A percentile compares a stretch with the other conserved stretches of the same genome.
These are phyloP conservation scores for Carterocephalus palaemon DNA, from an alignment of 2,888 invertebrate species.

Conservation along the genomic window DNA sequence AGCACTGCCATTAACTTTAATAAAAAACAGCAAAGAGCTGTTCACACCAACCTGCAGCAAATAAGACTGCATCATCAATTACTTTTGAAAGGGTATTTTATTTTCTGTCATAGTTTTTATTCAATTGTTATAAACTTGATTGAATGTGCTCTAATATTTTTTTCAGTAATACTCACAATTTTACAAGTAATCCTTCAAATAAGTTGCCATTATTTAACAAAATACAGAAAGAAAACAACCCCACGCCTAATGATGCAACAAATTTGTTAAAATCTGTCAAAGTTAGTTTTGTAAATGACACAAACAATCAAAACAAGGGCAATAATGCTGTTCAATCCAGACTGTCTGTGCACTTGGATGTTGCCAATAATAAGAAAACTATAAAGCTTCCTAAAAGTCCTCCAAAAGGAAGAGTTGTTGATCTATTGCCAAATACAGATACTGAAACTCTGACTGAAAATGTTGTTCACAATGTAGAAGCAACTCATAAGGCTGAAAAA, in stretches of 20 bases:
- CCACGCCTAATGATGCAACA: slow-evolving; percentile 47
- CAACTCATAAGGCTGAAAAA: no score
- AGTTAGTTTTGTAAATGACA: slow-evolving; percentile 52
- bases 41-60: slow-evolving; percentile 57
- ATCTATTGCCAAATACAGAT: slow-evolving; percentile 27
- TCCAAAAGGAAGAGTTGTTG: slow-evolving; percentile 35
- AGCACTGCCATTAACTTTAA: slow-evolving; percentile 65
- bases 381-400: slow-evolving; percentile 45
- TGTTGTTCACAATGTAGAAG: no score
- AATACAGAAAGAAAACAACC: slow-evolving; percentile 67
- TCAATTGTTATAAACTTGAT: not conserved
- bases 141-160: slow-evolving; percentile 15
- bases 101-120: not conserved
- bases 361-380: slow-evolving; percentile 53
- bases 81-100: slow-evolving; percentile 62
- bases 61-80: slow-evolving; percentile 66
- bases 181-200: slow-evolving; percentile 51
- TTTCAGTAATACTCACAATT: slow-evolving; percentile 51
- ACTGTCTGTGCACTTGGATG: slow-evolving; percentile 55
- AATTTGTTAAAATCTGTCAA: slow-evolving; percentile 47
- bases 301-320: slow-evolving; percentile 43
- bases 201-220: slow-evolving; percentile 40
- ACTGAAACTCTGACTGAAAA: not conserved
- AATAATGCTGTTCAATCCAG: slow-evolving; percentile 32
- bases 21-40: slow-evolving; percentile 60